phyloP scores from a whole-genome alignment of 1,140 invertebrate species.

The Spodoptera frugiperda region DNA sequence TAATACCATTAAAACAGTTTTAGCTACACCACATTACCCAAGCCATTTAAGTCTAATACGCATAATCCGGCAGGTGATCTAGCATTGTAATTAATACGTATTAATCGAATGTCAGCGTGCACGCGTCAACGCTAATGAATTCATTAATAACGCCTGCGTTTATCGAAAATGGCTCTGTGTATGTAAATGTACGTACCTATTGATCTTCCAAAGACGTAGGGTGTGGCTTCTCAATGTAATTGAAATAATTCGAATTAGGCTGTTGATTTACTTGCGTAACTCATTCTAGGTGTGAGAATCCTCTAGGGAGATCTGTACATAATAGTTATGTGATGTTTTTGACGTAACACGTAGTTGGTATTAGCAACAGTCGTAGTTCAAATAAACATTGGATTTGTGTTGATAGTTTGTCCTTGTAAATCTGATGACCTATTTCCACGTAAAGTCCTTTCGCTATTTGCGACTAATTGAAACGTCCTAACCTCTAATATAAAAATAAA shows the following conservation, averaged over 20 bases:
- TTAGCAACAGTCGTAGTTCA: too few relatives aligned
- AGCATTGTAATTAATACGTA: conserved; percentile 59
- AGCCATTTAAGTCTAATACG: conserved; percentile 28
- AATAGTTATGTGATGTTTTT: too few relatives aligned
- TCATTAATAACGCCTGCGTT: conserved; percentile 57
- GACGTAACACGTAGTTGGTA: too few relatives aligned
- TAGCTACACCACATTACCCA: not conserved
- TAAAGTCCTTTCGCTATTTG: too few relatives aligned
- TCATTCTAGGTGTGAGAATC: conserved; percentile 1
- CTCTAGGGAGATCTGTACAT: too few relatives aligned
- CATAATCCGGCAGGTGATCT: conserved; percentile 37
- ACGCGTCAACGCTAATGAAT: conserved; percentile 60
- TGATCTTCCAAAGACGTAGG: not conserved
- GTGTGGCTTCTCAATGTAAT: not conserved
- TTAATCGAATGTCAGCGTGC: conserved; percentile 59
- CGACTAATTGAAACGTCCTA: too few relatives aligned
- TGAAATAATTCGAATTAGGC: not conserved
- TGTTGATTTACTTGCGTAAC: conserved; percentile 1
- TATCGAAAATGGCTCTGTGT: conserved; percentile 24
- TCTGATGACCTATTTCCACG: too few relatives aligned
- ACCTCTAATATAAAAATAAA: not conserved
- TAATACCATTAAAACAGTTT: too few relatives aligned
- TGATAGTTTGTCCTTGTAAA: too few relatives aligned
- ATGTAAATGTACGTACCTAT: conserved; percentile 7
- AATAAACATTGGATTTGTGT: too few relatives aligned